These are phyloP conservation scores for Tachyglossus aculeatus DNA, from an alignment of 2,797 vertebrate genomes.

Conservation along the genomic window DNA sequence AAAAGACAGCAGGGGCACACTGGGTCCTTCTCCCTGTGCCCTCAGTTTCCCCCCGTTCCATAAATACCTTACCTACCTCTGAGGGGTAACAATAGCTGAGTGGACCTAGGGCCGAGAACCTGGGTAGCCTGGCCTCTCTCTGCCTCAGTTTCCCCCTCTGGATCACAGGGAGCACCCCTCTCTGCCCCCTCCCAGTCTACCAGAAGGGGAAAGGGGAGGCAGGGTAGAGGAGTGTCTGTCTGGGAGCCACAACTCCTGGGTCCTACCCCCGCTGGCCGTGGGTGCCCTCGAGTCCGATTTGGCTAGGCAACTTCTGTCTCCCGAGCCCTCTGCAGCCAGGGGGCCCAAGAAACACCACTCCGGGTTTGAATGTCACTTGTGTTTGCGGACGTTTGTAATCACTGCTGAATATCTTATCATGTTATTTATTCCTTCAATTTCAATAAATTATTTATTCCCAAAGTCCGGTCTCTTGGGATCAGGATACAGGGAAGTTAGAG, in stretches of 20 bases:
- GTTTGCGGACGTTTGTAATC: slow-evolving; percentile 49
- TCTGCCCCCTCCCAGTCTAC: neutral
- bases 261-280: neutral
- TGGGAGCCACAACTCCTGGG: neutral
- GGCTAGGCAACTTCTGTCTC: neutral
- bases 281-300: neutral
- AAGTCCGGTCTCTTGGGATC: neutral
- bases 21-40: neutral
- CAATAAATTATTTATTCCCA: slow-evolving; percentile 59
- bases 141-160: neutral
- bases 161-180: neutral
- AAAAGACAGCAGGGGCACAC: neutral
- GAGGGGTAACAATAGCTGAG: neutral
- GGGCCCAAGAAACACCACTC: neutral
- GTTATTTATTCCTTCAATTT: slow-evolving; percentile 51
- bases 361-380: neutral
- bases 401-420: neutral
- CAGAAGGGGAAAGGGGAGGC: neutral
- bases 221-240: neutral
- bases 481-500: neutral
- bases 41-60: neutral
- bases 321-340: neutral
- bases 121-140: no score
- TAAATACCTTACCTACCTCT: slow-evolving; percentile 16
- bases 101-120: no score